Conservation (phyloP, 2,113 vertebrate species). For the Semicossyphus pulcher region DNA sequence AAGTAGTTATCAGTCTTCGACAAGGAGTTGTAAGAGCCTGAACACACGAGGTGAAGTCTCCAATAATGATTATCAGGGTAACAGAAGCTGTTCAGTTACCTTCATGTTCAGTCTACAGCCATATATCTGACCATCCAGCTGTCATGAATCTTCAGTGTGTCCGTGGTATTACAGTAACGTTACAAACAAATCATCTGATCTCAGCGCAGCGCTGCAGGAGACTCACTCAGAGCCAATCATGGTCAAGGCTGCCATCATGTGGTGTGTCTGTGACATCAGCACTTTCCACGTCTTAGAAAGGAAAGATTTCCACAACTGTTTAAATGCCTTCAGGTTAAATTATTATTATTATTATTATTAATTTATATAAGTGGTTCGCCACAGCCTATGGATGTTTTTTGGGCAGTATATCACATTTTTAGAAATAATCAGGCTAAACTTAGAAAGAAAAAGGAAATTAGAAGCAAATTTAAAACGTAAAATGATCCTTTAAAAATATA, state of each 20-base stretch:
- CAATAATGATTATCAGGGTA: background rate
- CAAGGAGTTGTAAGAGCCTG: background rate
- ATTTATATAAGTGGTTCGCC: too few species aligned
- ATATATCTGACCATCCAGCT: background rate
- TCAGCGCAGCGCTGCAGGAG: background rate
- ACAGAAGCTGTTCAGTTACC: background rate
- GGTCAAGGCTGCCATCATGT: conserved; percentile 35
- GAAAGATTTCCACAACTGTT: background rate
- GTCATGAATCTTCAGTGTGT: background rate
- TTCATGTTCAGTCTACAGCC: background rate
- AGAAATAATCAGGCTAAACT: too few species aligned
- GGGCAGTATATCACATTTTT: too few species aligned
- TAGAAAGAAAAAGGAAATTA: too few species aligned
- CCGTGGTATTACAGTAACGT: background rate
- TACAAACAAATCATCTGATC: background rate
- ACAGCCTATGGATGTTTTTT: too few species aligned
- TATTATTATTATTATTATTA: too few species aligned
- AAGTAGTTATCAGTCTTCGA: background rate
- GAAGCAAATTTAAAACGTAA: too few species aligned
- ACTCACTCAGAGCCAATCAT: background rate
- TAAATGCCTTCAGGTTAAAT: too few species aligned
- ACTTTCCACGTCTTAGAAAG: background rate
- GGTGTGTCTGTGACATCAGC: background rate
- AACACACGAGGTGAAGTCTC: background rate
- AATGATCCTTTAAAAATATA: too few species aligned